phyloP scores from a whole-genome alignment of 1,140 invertebrate genomes.

The Platyscapa corneri region DNA sequence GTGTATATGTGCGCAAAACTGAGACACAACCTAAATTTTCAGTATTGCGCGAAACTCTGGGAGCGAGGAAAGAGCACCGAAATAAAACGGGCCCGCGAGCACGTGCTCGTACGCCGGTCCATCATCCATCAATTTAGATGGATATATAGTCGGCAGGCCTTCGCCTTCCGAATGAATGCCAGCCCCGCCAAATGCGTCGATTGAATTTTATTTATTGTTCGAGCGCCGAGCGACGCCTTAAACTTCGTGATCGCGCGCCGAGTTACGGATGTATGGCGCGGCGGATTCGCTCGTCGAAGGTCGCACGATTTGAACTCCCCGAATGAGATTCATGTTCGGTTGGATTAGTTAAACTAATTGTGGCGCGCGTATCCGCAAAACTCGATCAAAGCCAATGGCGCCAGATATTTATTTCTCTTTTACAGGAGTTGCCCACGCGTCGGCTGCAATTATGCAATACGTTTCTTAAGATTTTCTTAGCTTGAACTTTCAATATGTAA shows the following conservation, averaged over 20 bases:
- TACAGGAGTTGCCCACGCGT: no score
- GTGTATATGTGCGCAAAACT: no score
- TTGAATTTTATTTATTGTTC: slow-evolving; percentile 43
- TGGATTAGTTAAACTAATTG: no score
- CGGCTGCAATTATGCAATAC: no score
- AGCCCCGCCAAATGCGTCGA: background rate
- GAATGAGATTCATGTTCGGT: no score
- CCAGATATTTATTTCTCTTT: no score
- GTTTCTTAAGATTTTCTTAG: no score
- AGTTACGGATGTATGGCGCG: no score
- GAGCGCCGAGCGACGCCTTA: background rate
- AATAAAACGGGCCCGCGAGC: slow-evolving; percentile 41
- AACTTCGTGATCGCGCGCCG: no score
- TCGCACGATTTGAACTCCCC: background rate
- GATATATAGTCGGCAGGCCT: background rate
- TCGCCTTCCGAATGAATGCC: background rate
- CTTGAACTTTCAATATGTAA: no score
- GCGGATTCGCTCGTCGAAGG: background rate
- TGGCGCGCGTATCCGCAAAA: no score
- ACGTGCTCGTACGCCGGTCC: background rate
- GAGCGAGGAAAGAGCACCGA: background rate
- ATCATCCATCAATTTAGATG: slow-evolving; percentile 19
- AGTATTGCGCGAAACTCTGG: background rate
- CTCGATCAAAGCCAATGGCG: no score
- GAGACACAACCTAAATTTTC: background rate